Evolutionary conservation across 2,888 invertebrate species (phyloP).

Genomic region (Phrixothrix hirtus): DNA sequence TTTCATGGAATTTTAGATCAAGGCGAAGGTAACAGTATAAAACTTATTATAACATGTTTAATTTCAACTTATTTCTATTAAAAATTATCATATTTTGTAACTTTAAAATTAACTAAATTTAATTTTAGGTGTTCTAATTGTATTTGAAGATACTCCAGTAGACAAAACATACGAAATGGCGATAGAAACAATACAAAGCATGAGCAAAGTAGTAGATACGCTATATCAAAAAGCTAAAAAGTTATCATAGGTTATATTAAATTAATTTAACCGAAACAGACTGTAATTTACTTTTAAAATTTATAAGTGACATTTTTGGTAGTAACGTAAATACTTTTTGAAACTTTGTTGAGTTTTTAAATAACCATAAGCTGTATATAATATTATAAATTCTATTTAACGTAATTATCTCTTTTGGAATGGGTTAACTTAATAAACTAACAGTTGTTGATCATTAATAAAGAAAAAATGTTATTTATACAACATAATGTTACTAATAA

Average conservation of each 20-base stretch:
- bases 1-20: slow-evolving; percentile 97
- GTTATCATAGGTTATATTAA: slow-evolving; percentile 71
- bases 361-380: slow-evolving; percentile 23
- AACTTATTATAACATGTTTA: background rate
- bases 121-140: slow-evolving; percentile 83
- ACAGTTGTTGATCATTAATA: slow-evolving; percentile 9
- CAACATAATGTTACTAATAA: no score
- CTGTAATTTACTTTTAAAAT: slow-evolving; percentile 27
- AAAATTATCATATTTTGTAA: no score
- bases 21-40: slow-evolving; percentile 70
- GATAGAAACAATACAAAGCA: slow-evolving; percentile 95
- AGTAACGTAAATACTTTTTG: slow-evolving; percentile 16
- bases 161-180: slow-evolving; percentile 98
- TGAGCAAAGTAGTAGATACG: slow-evolving; percentile 99
- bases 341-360: slow-evolving; percentile 21
- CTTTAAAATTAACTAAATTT: no score
- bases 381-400: slow-evolving; percentile 10
- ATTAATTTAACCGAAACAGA: slow-evolving; percentile 24
- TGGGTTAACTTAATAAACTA: slow-evolving; percentile 18
- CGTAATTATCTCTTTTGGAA: slow-evolving; percentile 13
- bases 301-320: slow-evolving; percentile 21
- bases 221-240: slow-evolving; percentile 99
- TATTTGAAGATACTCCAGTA: slow-evolving; percentile 92
- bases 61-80: no score
- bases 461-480: slow-evolving; percentile 4